phyloP scores from a whole-genome alignment of 2,797 vertebrate species.

The Pangasius krempfi region DNA sequence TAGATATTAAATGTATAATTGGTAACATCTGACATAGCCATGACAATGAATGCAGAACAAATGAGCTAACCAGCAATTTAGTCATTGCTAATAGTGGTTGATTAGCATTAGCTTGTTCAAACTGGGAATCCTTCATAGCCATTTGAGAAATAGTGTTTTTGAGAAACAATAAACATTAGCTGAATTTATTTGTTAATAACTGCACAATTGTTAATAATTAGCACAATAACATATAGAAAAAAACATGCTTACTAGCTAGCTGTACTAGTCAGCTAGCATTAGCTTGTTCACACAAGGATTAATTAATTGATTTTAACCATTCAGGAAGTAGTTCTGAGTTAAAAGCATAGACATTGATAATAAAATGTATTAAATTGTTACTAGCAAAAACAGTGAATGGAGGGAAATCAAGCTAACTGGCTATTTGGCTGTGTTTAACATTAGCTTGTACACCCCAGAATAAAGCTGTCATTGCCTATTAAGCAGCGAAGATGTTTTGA shows the following conservation, averaged over 20 bases:
- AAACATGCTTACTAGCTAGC: neutral
- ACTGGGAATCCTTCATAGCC: neutral
- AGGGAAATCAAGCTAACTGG: neutral
- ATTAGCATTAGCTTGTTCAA: neutral
- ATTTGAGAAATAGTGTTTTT: neutral
- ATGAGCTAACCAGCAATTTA: neutral
- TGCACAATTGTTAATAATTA: too few relatives aligned
- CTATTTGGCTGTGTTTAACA: neutral
- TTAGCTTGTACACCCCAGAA: neutral
- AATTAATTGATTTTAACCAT: neutral
- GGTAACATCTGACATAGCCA: neutral
- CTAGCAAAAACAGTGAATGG: too few relatives aligned
- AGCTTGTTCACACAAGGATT: neutral
- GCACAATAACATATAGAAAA: neutral
- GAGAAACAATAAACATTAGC: neutral
- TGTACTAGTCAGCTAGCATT: neutral
- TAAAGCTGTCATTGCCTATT: neutral
- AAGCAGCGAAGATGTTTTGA: neutral
- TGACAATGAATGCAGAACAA: neutral
- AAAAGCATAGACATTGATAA: too few relatives aligned
- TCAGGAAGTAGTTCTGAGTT: neutral
- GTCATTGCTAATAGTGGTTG: neutral
- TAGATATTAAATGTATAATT: neutral
- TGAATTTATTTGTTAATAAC: neutral
- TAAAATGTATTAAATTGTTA: too few relatives aligned